These are phyloP conservation scores for Neotragus moschatus DNA, from an alignment of 2,113 vertebrate species.

Conservation along the genomic window DNA sequence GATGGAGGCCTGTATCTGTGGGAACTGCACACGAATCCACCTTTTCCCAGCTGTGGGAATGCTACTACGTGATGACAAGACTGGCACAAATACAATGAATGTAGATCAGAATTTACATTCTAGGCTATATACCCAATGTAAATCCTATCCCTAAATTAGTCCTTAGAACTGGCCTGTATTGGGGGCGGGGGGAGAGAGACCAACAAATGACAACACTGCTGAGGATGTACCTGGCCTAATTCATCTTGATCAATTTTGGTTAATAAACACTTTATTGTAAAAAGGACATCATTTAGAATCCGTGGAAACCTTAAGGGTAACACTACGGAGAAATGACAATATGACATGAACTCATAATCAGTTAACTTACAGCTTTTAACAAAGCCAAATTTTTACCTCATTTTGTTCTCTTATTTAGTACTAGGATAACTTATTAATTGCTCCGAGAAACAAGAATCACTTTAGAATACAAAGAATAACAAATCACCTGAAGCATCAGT, in stretches of 20 bases:
- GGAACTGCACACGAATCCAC: not conserved
- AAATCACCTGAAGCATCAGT: not conserved
- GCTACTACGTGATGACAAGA: not conserved
- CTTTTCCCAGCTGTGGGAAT: not conserved
- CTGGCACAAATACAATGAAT: not conserved
- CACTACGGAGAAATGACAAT: not conserved
- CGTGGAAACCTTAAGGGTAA: not conserved
- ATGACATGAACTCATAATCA: not conserved
- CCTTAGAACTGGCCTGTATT: not conserved
- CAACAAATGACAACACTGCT: not conserved
- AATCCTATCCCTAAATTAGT: not conserved
- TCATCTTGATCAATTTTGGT: not conserved
- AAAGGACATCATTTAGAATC: not conserved
- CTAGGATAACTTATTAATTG: not conserved
- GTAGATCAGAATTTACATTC: not conserved
- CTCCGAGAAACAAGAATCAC: not conserved
- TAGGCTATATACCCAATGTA: not conserved
- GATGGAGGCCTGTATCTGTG: not conserved
- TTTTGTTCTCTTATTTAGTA: conserved; percentile 9
- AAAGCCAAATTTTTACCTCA: not conserved
- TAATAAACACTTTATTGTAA: not conserved
- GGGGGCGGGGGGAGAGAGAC: not conserved
- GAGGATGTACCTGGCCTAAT: not conserved
- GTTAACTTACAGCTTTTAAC: not conserved
- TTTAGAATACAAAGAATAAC: conserved; percentile 1